Percentiles rank a stretch among this genome's conserved stretches.
Evolutionary conservation across 2,113 vertebrate species (phyloP).

Genomic region (Cairina moschata): DNA sequence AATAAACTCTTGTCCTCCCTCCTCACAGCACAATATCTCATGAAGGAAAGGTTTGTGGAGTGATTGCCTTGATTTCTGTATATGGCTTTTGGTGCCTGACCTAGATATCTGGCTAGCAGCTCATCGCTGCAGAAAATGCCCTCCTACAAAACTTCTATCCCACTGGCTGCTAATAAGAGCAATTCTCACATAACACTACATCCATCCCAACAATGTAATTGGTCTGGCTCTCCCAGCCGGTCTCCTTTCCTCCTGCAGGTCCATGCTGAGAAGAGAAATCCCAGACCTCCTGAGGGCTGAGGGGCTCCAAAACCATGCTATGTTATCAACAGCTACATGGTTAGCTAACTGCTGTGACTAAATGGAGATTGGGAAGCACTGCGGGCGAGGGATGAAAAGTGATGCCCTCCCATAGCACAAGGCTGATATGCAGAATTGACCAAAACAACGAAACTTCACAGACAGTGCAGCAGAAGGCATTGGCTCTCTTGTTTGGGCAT

Average conservation of each 20-base stretch:
- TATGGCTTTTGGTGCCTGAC: neutral
- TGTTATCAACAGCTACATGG: conserved; percentile 81
- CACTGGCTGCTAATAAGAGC: conserved; percentile 51
- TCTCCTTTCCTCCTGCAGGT: conserved; percentile 74
- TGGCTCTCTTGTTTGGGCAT: conserved; percentile 80
- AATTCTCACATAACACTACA: neutral
- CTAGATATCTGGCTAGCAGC: conserved; percentile 45
- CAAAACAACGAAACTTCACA: conserved; percentile 84
- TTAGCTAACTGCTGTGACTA: conserved; percentile 80
- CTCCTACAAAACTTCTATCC: conserved; percentile 18
- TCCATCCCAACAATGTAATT: conserved; percentile 76
- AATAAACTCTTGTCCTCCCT: neutral
- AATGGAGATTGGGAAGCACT: conserved; percentile 76
- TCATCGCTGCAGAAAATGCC: conserved; percentile 19
- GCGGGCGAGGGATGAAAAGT: conserved; percentile 80
- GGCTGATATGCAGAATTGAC: conserved; percentile 77
- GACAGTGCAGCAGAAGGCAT: conserved; percentile 85
- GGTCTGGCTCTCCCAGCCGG: conserved; percentile 83
- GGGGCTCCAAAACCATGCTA: conserved; percentile 59
- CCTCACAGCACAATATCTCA: accelerated
- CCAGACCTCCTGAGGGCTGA: conserved; percentile 78
- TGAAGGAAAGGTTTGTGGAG: neutral
- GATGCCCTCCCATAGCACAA: conserved; percentile 74
- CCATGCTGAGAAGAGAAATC: conserved; percentile 79
- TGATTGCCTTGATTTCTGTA: neutral